These are phyloP conservation scores for Autographa pulchrina DNA, from an alignment of 2,888 invertebrate genomes.

Conservation along the genomic window DNA sequence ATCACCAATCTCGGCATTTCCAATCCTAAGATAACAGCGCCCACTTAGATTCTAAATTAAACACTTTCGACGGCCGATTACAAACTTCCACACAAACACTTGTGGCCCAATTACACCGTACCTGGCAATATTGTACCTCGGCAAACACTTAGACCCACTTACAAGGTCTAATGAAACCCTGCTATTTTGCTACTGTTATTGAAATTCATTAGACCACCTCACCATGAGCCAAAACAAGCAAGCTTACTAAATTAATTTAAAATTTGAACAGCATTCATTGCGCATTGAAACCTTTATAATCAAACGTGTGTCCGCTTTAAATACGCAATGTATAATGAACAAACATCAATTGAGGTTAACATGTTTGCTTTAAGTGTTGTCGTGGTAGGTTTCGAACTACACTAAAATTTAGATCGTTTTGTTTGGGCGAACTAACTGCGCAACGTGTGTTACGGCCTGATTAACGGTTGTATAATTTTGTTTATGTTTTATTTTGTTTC, in stretches of 20 bases:
- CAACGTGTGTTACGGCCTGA: constrained; percentile 15
- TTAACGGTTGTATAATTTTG: constrained; percentile 33
- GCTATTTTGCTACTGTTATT: constrained; percentile 31
- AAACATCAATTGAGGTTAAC: neutral
- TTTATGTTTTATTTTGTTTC: constrained; percentile 6
- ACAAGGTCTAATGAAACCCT: constrained; percentile 29
- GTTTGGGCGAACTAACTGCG: constrained; percentile 32
- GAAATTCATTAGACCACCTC: constrained; percentile 39
- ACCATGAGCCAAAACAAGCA: neutral
- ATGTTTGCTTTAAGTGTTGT: neutral
- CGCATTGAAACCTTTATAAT: neutral
- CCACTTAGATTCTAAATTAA: constrained; percentile 7
- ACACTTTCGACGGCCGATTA: constrained; percentile 9
- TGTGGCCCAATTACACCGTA: constrained; percentile 9
- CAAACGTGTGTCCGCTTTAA: neutral
- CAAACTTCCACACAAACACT: constrained; percentile 23
- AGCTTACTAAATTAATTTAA: neutral
- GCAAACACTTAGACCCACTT: constrained; percentile 21
- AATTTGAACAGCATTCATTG: neutral
- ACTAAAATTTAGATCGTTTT: constrained; percentile 35
- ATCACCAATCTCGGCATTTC: neutral
- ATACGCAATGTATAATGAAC: neutral
- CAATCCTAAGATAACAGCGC: neutral
- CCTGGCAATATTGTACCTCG: constrained; percentile 23
- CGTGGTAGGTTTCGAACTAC: neutral